These are phyloP conservation scores for Sisyra nigra DNA, from an alignment of 2,888 invertebrate species.

Conservation along the genomic window DNA sequence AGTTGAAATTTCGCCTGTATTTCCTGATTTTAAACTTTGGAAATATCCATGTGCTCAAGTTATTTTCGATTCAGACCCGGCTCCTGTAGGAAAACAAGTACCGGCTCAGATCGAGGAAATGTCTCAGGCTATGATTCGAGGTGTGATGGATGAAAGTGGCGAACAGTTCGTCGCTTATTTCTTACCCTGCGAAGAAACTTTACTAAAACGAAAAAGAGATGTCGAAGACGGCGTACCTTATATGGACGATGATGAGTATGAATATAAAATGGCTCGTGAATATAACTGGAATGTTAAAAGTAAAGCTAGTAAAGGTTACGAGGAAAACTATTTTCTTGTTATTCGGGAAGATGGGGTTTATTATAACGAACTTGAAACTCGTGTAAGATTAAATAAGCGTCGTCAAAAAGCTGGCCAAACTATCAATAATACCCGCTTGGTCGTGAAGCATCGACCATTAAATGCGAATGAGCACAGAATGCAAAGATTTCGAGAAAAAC, in stretches of 20 bases:
- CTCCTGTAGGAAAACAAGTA: constrained; percentile 72
- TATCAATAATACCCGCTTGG: constrained; percentile 61
- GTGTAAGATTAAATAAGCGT: constrained; percentile 85
- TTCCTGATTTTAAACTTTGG: constrained; percentile 95
- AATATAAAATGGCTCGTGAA: constrained; percentile 93
- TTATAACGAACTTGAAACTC: constrained; percentile 90
- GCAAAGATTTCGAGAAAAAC: constrained; percentile 72
- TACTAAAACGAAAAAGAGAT: constrained; percentile 77
- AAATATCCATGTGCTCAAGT: constrained; percentile 96
- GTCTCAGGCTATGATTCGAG: constrained; percentile 98
- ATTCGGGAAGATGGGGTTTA: constrained; percentile 80
- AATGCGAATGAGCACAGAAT: constrained; percentile 73
- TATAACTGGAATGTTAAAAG: constrained; percentile 99
- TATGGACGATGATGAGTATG: constrained; percentile 83
- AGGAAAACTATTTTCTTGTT: constrained; percentile 95
- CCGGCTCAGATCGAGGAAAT: constrained; percentile 89
- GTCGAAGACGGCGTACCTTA: constrained; percentile 59
- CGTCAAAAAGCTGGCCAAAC: constrained; percentile 58
- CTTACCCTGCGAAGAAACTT: constrained; percentile 83
- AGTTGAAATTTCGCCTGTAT: constrained; percentile 73
- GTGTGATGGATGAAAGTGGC: constrained; percentile 98
- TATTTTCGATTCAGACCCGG: constrained; percentile 96
- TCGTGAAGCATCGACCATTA: constrained; percentile 80
- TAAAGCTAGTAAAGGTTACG: constrained; percentile 69
- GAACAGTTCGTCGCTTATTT: constrained; percentile 99